Base-by-base conservation (phyloP, 2,797 vertebrate species). In the Alectoris magna region DNA sequence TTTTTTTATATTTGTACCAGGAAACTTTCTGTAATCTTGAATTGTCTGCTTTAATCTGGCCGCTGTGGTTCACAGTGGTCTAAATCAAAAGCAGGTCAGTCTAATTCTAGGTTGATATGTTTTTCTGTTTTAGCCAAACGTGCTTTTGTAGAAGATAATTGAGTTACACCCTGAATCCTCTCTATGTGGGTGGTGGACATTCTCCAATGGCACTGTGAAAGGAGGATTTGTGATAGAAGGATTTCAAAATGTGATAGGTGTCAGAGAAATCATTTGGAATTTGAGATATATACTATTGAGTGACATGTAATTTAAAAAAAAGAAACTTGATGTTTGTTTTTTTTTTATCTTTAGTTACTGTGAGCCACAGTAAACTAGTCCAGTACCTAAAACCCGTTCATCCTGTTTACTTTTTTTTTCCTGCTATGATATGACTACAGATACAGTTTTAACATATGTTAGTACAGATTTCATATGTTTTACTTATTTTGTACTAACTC, bases 161-260 rank as follows among this genome's bases (percentile, higher is more conserved):
- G 56, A 56, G 0, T 9, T 68, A 24, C 31, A 18, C 38, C 18
- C 10, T 55, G 26, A 72, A 49, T 72, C 23, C 64, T 69, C 11
- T 68, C 9, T 29, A 12, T 3, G 0, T 2, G 8, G 71, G 27
- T 88, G 39, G 12, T 13, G 21, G 21, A 23, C 0, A 4, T 71
- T 79, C 34, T 51, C n/a, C 27, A 84, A 34, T 51, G 17, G 14
- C 68, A n/a, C 38, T 67, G 43, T 8, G 66, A 46, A 39, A n/a
- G 24, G 80, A 55, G 27, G 14, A 80, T 36, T 75, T 76, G 31
- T 63, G 64, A 41, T 27, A 41, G n/a, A 69, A 76, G 21, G 7
- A 56, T 72, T 80, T 90, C 3, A 31, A 78, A 86, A 70, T 43
- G 11, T 64, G 43, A 24, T 48, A 36, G 55, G 39, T 46, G 62